Base-by-base conservation (phyloP, 2,888 invertebrate genomes). In the Sphecodes monilicornis region DNA sequence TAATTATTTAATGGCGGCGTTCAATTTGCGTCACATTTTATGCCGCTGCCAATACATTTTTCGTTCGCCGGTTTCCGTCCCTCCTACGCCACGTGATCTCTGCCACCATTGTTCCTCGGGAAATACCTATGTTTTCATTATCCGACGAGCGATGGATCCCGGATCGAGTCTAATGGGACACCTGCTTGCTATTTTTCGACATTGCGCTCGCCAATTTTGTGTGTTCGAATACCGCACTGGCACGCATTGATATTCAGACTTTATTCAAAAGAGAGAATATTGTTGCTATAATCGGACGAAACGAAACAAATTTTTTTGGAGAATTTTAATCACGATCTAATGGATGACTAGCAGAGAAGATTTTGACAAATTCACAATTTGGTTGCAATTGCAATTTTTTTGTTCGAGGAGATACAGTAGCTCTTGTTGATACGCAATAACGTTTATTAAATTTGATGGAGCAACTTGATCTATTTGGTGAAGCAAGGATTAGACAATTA, bases 1-100 rank as follows among this genome's bases (percentile, higher is more conserved):
- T 90, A 89, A 91, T 90, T 88, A 90, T 90, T 90, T 90, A 91
- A 90, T 91, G 91, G 88, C 82, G 73, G 82, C 78, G 88, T 91
- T 91, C 89, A 91, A 91, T 90, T 89, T 88, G 77, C 86, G 81
- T 79, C 80, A 79, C 85, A 84, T 86, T 89, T 81, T 79, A 57
- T 43, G 77, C 57, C 70, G 74, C 81, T 73, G 68, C 64, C 60
- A 39, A 76, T 78, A 70, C 76, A 73, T 82, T 83, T 86, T 85
- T 83, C 50, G 32, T 70, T 70, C 60, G 1, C 32, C 69, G 66
- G 32, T 66, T 71, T 69, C 43, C 78, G 66, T 46, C 50, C 41
- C 60, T 64, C 54, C 68, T 43, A 46, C 60, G 46, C 70, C 69
- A 69, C 72, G 73, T 70, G 50, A n/a, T n/a, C 32, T 32, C 10